phyloP scores from a whole-genome alignment of 2,888 invertebrate species.

The Sphaerophoria rueppellii region DNA sequence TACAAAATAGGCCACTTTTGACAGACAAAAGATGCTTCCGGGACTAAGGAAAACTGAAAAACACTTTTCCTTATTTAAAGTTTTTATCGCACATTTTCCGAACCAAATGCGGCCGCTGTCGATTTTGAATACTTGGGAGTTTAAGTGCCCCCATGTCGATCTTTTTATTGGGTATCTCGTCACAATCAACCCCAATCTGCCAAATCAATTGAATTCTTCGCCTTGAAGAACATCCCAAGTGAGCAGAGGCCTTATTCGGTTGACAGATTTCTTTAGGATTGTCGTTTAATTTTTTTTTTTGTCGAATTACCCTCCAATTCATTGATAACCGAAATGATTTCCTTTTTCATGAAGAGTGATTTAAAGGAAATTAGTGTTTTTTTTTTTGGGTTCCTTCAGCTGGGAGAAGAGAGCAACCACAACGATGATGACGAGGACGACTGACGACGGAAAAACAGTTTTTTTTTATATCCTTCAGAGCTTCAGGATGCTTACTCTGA shows the following conservation, averaged over 20 bases:
- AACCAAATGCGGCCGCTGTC: conserved; percentile 13
- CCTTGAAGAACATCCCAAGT: conserved; percentile 46
- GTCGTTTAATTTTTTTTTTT: conserved; percentile 16
- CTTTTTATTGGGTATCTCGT: conserved; percentile 36
- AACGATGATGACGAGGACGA: no score
- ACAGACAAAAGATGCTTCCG: no score
- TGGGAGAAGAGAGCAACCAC: neutral
- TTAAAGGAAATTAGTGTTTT: conserved; percentile 64
- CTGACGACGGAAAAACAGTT: neutral
- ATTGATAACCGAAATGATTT: conserved; percentile 72
- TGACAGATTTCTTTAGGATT: conserved; percentile 58
- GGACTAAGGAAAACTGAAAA: neutral
- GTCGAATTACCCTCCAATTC: conserved; percentile 67
- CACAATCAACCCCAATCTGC: conserved; percentile 72
- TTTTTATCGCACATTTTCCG: neutral
- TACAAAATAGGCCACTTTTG: no score
- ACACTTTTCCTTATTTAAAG: neutral
- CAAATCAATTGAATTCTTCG: conserved; percentile 73
- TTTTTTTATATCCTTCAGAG: conserved; percentile 24
- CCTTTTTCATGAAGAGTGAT: conserved; percentile 56
- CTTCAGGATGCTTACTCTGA: conserved; percentile 27
- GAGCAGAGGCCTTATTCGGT: conserved; percentile 54
- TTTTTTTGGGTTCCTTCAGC: neutral
- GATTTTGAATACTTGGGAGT: conserved; percentile 44
- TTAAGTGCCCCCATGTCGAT: conserved; percentile 54